Percentiles rank a stretch among this genome's conserved stretches.
Conservation (phyloP, 2,113 vertebrate species). For the Epinephelus lanceolatus region DNA sequence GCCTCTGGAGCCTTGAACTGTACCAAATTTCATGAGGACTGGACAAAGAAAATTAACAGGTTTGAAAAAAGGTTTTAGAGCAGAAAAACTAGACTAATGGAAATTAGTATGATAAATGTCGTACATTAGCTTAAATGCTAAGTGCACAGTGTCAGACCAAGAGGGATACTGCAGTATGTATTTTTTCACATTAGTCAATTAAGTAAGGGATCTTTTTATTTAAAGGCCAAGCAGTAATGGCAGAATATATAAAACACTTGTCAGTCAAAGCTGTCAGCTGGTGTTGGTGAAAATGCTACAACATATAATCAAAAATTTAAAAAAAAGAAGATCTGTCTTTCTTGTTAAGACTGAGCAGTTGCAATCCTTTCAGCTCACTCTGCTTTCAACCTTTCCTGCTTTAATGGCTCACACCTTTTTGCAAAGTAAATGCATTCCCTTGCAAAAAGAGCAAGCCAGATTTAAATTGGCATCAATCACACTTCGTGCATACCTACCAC, state of each 20-base stretch:
- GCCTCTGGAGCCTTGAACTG: not conserved
- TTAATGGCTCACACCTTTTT: constrained; percentile 20
- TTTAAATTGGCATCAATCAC: constrained; percentile 36
- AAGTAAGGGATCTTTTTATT: not conserved
- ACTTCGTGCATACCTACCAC: constrained; percentile 20
- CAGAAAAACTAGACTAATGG: not conserved
- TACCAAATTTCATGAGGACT: not conserved
- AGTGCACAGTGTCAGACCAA: not conserved
- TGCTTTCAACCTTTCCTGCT: constrained; percentile 14
- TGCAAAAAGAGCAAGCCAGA: constrained; percentile 17
- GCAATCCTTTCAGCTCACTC: not conserved
- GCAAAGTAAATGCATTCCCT: constrained; percentile 31
- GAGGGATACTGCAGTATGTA: not conserved
- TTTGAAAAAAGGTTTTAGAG: not conserved
- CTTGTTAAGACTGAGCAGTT: not conserved
- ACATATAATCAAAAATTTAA: not conserved
- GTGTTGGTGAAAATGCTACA: not conserved
- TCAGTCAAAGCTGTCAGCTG: not conserved
- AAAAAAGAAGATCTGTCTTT: not conserved
- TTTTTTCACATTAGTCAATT: not conserved
- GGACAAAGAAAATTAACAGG: no score
- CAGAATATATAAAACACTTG: not conserved
- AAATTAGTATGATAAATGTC: constrained; percentile 2
- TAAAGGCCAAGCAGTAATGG: not conserved
- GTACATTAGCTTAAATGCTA: not conserved